phyloP scores from a whole-genome alignment of 2,113 vertebrate species.

The Leptosomus discolor region DNA sequence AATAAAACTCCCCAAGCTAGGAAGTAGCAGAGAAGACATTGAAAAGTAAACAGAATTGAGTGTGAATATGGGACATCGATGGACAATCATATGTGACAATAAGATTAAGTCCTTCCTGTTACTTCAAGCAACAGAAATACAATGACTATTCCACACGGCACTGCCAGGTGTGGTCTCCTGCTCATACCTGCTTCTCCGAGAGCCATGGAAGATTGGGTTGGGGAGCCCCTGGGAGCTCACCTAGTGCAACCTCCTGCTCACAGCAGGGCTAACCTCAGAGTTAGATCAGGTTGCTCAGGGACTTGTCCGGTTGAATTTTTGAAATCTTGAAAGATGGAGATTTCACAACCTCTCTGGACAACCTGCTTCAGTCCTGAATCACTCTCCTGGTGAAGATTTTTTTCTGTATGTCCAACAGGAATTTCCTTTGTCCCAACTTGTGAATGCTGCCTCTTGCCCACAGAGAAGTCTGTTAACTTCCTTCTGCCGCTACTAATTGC shows the following conservation, averaged over 20 bases:
- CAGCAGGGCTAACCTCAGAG: background rate
- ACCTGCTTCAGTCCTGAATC: background rate
- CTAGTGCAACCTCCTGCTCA: background rate
- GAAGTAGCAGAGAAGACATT: background rate
- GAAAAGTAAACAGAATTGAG: background rate
- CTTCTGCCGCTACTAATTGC: background rate
- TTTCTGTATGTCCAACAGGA: rapidly evolving
- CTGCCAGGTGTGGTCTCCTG: background rate
- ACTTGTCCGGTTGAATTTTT: background rate
- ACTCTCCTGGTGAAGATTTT: background rate
- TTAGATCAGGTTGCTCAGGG: background rate
- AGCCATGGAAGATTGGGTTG: background rate
- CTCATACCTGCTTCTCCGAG: background rate
- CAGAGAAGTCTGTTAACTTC: background rate
- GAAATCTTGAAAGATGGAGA: background rate
- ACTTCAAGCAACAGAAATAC: background rate
- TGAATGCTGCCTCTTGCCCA: background rate
- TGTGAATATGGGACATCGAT: background rate
- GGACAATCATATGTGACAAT: background rate
- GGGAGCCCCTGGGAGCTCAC: background rate
- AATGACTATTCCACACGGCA: background rate
- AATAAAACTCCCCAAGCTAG: background rate
- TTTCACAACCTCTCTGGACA: background rate
- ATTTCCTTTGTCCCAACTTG: background rate
- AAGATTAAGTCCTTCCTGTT: background rate